These are phyloP conservation scores for Eurystomus glaucurus DNA, from an alignment of 2,797 vertebrate genomes.

Conservation along the genomic window DNA sequence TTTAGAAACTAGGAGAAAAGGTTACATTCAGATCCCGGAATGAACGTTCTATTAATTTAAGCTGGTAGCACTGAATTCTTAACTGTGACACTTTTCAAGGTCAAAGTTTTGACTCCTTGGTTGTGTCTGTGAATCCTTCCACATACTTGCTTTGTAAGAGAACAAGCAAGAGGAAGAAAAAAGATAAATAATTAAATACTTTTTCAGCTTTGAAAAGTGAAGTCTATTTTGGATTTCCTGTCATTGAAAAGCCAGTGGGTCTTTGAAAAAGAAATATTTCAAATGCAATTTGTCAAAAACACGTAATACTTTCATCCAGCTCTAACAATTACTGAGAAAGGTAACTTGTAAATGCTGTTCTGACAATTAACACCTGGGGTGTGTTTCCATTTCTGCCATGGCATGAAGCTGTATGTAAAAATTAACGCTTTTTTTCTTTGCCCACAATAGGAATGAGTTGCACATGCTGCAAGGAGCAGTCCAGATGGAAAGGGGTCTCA, in stretches of 20 bases:
- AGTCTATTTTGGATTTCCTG: neutral
- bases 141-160: neutral
- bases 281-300: neutral
- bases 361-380: neutral
- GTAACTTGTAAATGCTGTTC: neutral
- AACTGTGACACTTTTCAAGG: neutral
- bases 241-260: neutral
- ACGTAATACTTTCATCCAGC: neutral
- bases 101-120: neutral
- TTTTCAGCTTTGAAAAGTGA: neutral
- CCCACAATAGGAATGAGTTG: neutral
- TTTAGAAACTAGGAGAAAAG: slow-evolving; percentile 16
- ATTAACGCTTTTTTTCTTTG: neutral
- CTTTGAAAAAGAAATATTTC: neutral
- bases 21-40: neutral
- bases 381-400: neutral
- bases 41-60: neutral
- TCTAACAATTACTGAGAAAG: neutral
- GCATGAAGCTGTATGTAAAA: neutral
- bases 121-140: neutral
- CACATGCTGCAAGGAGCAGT: neutral
- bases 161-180: neutral
- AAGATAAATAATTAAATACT: neutral
- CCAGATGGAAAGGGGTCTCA: neutral
- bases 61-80: neutral